Evolutionary conservation across 1,140 invertebrate species (phyloP).

Genomic region (Battus philenor): DNA sequence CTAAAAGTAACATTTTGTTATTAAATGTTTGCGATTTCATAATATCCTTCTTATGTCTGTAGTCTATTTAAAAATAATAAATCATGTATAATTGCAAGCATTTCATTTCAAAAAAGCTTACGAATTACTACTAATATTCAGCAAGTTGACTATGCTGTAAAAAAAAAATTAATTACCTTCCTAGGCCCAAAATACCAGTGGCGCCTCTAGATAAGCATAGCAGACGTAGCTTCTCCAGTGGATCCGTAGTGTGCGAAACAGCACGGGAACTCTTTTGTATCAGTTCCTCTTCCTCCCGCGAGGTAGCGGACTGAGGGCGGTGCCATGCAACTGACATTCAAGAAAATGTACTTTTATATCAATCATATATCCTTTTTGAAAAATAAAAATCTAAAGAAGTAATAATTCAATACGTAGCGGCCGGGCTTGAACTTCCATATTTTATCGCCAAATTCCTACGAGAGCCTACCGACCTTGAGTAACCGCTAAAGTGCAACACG

Average conservation of each 20-base stretch:
- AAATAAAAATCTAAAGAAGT: not conserved
- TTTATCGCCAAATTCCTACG: no score
- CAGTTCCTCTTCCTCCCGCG: constrained; percentile 88
- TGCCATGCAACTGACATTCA: constrained; percentile 71
- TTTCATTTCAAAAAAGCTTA: no score
- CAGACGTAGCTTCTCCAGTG: constrained; percentile 89
- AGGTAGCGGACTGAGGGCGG: constrained; percentile 85
- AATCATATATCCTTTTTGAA: not conserved
- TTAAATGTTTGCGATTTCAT: no score
- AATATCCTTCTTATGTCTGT: no score
- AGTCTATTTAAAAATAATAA: no score
- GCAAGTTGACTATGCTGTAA: no score
- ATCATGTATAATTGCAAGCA: no score
- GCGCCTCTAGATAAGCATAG: constrained; percentile 91
- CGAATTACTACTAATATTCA: no score
- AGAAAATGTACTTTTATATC: not conserved
- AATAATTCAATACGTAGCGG: not conserved
- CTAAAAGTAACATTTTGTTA: no score
- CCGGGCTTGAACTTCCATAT: no score
- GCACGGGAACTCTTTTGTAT: constrained; percentile 84
- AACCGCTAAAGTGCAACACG: no score
- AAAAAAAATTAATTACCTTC: constrained; percentile 78
- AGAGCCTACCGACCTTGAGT: no score
- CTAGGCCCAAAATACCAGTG: constrained; percentile 91
- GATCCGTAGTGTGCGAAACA: constrained; percentile 80